These are phyloP conservation scores for Aphidius ervi DNA, from an alignment of 1,140 invertebrate species.

Conservation along the genomic window DNA sequence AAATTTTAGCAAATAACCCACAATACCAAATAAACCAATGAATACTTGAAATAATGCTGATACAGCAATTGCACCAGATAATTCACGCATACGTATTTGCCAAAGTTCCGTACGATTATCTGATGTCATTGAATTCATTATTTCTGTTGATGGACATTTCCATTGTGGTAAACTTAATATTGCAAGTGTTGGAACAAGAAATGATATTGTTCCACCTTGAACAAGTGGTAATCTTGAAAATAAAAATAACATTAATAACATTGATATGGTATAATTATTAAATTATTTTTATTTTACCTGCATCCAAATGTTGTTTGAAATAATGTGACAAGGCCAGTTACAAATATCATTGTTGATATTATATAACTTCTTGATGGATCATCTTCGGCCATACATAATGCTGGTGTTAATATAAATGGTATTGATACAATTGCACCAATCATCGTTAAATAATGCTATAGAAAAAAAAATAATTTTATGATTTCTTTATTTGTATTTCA, in stretches of 20 bases:
- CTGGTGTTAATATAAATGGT: slow-evolving; percentile 76
- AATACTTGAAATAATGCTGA: slow-evolving; percentile 75
- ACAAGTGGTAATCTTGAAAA: slow-evolving; percentile 62
- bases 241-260: neutral
- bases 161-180: slow-evolving; percentile 74
- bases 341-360: slow-evolving; percentile 85
- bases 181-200: slow-evolving; percentile 79
- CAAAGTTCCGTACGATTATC: slow-evolving; percentile 65
- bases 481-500: neutral
- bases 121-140: slow-evolving; percentile 55
- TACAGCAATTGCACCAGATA: slow-evolving; percentile 81
- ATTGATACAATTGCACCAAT: slow-evolving; percentile 82
- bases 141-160: slow-evolving; percentile 65
- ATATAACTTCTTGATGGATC: slow-evolving; percentile 76
- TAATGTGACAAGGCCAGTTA: slow-evolving; percentile 78
- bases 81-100: slow-evolving; percentile 75
- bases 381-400: slow-evolving; percentile 75
- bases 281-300: slow-evolving; percentile 53
- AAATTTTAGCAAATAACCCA: slow-evolving; percentile 68
- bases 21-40: slow-evolving; percentile 68
- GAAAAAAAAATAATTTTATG: slow-evolving; percentile 13
- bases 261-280: neutral
- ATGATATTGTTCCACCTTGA: slow-evolving; percentile 80
- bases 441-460: slow-evolving; percentile 83
- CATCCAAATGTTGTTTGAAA: slow-evolving; percentile 78